Percentiles rank a stretch among this genome's conserved stretches.
Conservation (phyloP, 2,113 vertebrate genomes). For the Petrocephalus microphthalmus region DNA sequence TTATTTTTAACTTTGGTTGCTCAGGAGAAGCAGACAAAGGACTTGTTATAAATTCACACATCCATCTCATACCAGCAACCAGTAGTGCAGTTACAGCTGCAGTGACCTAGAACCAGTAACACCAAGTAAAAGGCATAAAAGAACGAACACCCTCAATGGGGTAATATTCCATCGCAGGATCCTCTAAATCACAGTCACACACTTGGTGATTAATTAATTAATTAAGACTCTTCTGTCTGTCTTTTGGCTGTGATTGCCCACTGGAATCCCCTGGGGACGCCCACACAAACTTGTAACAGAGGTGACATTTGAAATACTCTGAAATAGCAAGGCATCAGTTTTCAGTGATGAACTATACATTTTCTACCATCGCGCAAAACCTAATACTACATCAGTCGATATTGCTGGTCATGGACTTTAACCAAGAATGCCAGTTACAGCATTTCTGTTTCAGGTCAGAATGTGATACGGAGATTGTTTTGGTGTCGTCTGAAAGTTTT, state of each 20-base stretch:
- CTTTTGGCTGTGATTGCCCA: not conserved
- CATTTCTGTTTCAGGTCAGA: not conserved
- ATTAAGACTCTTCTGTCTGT: not conserved
- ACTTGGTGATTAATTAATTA: not conserved
- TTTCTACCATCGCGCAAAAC: not conserved
- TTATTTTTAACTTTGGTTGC: conserved; percentile 4
- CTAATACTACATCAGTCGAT: not conserved
- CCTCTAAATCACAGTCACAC: not conserved
- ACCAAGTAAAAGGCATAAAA: not conserved
- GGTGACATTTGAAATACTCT: not conserved
- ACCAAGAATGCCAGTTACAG: not conserved
- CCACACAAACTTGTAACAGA: not conserved
- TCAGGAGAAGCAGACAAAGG: not conserved
- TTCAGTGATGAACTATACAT: not conserved
- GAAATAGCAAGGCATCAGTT: not conserved
- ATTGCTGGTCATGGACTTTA: not conserved
- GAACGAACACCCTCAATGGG: not conserved
- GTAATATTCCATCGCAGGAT: not conserved
- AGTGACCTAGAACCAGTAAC: not conserved
- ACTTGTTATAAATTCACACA: not conserved
- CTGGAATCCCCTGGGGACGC: not conserved
- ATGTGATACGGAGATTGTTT: not conserved
- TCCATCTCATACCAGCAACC: not conserved
- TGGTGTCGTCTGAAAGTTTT: not conserved
- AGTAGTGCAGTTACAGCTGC: not conserved